Evolutionary conservation across 92 coral and sea anemone genomes (phyloP), one percentile per base, ranked within the genome.

Genomic region (Micromussa lordhowensis): DNA sequence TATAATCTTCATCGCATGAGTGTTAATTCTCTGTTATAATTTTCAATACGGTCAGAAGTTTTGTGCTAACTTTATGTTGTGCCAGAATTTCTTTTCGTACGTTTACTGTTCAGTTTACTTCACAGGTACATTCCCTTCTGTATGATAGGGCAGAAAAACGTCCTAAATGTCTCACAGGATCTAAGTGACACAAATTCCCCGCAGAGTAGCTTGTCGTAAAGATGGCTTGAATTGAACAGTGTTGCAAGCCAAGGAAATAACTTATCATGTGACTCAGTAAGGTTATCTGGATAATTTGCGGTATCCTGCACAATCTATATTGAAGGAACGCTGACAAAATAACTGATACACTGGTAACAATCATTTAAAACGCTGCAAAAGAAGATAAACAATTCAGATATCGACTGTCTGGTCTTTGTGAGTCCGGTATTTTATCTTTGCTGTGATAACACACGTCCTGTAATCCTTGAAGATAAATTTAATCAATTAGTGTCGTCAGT

Each of bases 401-500:
- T 14, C 71, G 71, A 66, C 71, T 12, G 71, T 26, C 71, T 26
- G 71, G 34, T 66, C 71, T 66, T 26, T 66, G 71, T 2, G 32
- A 66, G 34, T 26, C 40, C 11, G 74, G 59, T 64, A 82, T 82
- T 53, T 74, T 73, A 84, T 84, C 88, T 68, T 32, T 21, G 44
- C 49, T 36, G 2, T 28, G 58, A 77, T 29, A 79, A 77, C 6
- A 31, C 29, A n/a, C 9, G 68, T 44, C 35, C 57, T 29, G 72
- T n/a, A n/a, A 83, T 66, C 77, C 58, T 13, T 21, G 11, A 14
- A 29, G 69, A 30, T 29, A 77, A 24, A 36, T 49, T 80, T 51
- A 64, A 49, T 78, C 71, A 81, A 78, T 79, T 24, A 87, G 40
- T 69, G 90, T 78, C 79, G n/a, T 69, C 90, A 79, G 57, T 57